Evolutionary conservation across 2,888 invertebrate species (phyloP).

Genomic region (Ochropleura leucogaster): DNA sequence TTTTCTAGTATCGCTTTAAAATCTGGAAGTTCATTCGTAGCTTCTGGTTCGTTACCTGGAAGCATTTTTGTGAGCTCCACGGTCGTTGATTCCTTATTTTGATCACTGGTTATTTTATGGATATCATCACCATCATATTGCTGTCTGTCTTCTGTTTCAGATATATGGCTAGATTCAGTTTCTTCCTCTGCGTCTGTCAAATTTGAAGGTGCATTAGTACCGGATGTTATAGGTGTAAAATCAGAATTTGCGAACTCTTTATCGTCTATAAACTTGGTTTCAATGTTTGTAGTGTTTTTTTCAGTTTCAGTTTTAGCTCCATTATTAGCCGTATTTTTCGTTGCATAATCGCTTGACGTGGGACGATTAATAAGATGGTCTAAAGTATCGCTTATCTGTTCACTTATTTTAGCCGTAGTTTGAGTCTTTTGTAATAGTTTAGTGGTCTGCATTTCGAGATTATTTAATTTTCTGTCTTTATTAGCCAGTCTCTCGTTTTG

Average conservation of each 20-base stretch:
- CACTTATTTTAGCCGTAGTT: constrained; percentile 66
- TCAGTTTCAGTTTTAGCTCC: constrained; percentile 33
- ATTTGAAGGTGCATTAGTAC: constrained; percentile 15
- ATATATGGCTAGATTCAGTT: not conserved
- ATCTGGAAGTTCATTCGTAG: constrained; percentile 46
- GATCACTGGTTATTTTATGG: constrained; percentile 25
- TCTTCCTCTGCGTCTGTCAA: not conserved
- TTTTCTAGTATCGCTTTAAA: constrained; percentile 73
- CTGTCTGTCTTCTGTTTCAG: not conserved
- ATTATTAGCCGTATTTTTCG: constrained; percentile 8
- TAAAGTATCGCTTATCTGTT: constrained; percentile 69
- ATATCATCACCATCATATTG: not conserved
- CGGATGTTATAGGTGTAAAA: not conserved
- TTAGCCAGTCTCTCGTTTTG: constrained; percentile 72
- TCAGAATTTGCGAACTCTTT: not conserved
- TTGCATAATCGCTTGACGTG: constrained; percentile 53
- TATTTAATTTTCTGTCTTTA: constrained; percentile 74
- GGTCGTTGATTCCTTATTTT: constrained; percentile 20
- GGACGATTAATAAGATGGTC: constrained; percentile 73
- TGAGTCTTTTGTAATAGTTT: constrained; percentile 69
- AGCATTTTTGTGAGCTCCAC: not conserved
- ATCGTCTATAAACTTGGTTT: not conserved
- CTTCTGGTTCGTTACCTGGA: constrained; percentile 2
- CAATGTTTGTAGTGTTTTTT: not conserved
- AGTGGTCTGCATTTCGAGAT: constrained; percentile 70